Base-by-base conservation (phyloP, 2,113 vertebrate species). In the Tautogolabrus adspersus region DNA sequence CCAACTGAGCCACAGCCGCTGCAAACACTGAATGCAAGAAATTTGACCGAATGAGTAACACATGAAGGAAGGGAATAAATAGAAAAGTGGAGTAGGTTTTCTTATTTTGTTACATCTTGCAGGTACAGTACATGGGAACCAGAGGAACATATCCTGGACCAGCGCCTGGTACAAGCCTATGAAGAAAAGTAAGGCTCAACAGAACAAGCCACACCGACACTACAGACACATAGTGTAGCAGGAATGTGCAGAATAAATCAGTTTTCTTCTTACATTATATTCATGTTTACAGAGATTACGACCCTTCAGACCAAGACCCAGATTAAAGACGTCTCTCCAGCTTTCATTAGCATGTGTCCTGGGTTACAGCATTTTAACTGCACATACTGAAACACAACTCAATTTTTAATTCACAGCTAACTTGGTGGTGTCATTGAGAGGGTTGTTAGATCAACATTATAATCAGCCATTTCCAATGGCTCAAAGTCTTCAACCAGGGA, bases 51-150 rank as follows among this genome's bases (percentile, higher is more conserved):
- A 34, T 34, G 30, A 34, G 4, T 6, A 34, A 34, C 30, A 34
- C 30, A 34, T 34, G 30, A 34, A 34, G 0, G 30, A 34, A 34
- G 6, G 6, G 30, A 49, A 49, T 1, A 6, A 54, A 51, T 11
- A 15, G 22, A 44, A 23, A 58, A 67, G 8, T 3, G 18, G 38
- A 22, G 22, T 3, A 30, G 19, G n/a, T 46, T 66, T 55, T 1
- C 42, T 60, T 55, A 6, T 22, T 34, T 7, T 58, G 8, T 62
- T 5, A 10, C n/a, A 2, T 66, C 22, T 59, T 23, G 34, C 69
- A 99, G 98, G 92, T 99, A 99, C 93, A 98, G 97, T 89, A 99
- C 98, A 0, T 99, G 98, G 98, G 98, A 99, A 84, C 98, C 98
- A 0, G 98, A 98, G 75, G 97, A 99, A 57, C 97, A 99, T 88